Evolutionary conservation across 2,888 invertebrate genomes (phyloP).

Genomic region (Ophion slaviceki): DNA sequence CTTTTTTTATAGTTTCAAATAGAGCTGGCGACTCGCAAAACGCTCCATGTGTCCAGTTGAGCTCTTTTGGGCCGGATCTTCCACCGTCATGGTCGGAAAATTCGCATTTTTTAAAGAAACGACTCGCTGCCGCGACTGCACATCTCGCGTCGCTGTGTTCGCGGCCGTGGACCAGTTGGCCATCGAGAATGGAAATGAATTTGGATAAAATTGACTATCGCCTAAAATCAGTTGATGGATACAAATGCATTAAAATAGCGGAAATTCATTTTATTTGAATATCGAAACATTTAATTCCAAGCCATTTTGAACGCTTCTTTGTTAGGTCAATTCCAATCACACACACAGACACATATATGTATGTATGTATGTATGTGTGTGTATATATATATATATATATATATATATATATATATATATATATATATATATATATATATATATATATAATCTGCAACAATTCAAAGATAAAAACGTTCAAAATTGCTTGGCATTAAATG

Average conservation of each 20-base stretch:
- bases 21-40: background rate
- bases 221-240: background rate
- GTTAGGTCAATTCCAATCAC: too few species aligned
- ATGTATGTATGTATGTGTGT: too few species aligned
- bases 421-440: too few species aligned
- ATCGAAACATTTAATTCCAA: too few species aligned
- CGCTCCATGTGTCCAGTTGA: background rate
- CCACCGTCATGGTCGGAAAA: background rate
- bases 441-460: background rate
- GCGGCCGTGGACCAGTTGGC: background rate
- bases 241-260: too few species aligned
- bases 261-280: too few species aligned
- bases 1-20: constrained; percentile 6
- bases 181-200: background rate
- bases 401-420: too few species aligned
- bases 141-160: background rate
- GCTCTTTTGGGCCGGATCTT: constrained; percentile 1
- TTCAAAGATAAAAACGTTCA: background rate
- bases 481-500: background rate
- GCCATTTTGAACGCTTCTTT: too few species aligned
- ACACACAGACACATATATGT: too few species aligned
- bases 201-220: background rate
- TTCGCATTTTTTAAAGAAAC: constrained; percentile 3
- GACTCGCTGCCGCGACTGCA: background rate
- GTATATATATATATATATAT: too few species aligned